Percentiles rank a stretch among this genome's conserved stretches.
Evolutionary conservation across 2,888 invertebrate genomes (phyloP).

Genomic region (Gisinianus flammeolus): DNA sequence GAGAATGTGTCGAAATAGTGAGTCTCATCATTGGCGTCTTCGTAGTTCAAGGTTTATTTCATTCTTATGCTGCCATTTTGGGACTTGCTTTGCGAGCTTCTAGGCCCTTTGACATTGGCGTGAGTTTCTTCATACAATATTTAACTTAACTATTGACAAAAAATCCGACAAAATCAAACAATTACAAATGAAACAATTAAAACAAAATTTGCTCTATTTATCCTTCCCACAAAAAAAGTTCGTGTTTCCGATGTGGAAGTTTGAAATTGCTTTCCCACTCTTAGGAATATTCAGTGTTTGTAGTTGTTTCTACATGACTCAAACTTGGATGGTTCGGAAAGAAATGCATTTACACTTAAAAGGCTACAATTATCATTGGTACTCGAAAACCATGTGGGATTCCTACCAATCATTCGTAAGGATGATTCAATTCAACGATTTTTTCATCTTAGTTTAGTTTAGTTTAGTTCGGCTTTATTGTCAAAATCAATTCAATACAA

Average conservation of each 20-base stretch:
- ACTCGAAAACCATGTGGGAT: constrained; percentile 39
- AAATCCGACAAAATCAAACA: too few relatives aligned
- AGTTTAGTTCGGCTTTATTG: background rate
- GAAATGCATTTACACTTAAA: constrained; percentile 39
- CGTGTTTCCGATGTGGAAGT: background rate
- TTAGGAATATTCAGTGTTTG: constrained; percentile 29
- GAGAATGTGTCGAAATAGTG: constrained; percentile 40
- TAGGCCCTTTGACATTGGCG: constrained; percentile 38
- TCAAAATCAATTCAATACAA: too few relatives aligned
- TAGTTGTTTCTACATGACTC: constrained; percentile 37
- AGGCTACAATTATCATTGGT: constrained; percentile 40
- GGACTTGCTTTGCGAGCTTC: constrained; percentile 34
- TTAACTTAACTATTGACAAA: background rate
- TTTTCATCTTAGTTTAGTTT: background rate
- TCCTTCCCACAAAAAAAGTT: background rate
- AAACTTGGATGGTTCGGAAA: constrained; percentile 29
- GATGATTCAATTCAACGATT: background rate
- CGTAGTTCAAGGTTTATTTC: constrained; percentile 36
- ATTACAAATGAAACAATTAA: too few relatives aligned
- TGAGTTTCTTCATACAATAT: background rate
- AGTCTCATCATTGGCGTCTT: constrained; percentile 32
- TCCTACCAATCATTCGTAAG: constrained; percentile 39
- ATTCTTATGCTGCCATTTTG: constrained; percentile 35
- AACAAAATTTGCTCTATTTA: background rate
- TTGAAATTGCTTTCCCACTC: constrained; percentile 27